Evolutionary conservation across 2,113 vertebrate genomes (phyloP).

Genomic region (Mus pahari): DNA sequence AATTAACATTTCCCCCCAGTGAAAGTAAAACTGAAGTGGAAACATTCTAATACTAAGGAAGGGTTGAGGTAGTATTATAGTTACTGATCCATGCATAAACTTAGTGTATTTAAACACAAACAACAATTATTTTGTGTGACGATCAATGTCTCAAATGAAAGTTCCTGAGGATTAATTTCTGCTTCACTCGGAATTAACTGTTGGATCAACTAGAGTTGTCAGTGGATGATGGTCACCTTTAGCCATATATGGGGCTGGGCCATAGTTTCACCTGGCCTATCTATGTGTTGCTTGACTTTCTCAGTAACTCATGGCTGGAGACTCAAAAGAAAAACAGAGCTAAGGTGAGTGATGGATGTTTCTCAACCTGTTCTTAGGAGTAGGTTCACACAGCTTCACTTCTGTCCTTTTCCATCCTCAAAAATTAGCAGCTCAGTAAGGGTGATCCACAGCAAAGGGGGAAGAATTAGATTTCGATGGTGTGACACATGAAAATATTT

Average conservation of each 20-base stretch:
- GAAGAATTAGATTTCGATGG: neutral
- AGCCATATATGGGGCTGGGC: neutral
- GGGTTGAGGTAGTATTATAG: neutral
- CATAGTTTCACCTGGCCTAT: neutral
- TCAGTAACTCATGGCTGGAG: fast-evolving
- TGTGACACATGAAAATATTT: neutral
- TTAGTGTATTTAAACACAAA: neutral
- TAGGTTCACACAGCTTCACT: neutral
- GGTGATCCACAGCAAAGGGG: neutral
- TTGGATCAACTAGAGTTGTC: neutral
- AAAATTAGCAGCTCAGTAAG: neutral
- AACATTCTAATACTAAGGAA: neutral
- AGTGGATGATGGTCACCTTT: neutral
- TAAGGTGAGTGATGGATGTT: neutral
- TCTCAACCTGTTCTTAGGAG: neutral
- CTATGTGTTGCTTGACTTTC: neutral
- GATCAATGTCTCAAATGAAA: neutral
- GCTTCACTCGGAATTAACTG: neutral
- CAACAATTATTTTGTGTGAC: neutral
- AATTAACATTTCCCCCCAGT: neutral
- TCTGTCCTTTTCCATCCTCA: neutral
- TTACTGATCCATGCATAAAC: neutral
- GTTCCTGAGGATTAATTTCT: neutral
- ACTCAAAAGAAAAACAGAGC: neutral
- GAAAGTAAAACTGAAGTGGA: neutral